Base-by-base conservation (phyloP, 1,140 invertebrate genomes). In the Steinernema khuongi region DNA sequence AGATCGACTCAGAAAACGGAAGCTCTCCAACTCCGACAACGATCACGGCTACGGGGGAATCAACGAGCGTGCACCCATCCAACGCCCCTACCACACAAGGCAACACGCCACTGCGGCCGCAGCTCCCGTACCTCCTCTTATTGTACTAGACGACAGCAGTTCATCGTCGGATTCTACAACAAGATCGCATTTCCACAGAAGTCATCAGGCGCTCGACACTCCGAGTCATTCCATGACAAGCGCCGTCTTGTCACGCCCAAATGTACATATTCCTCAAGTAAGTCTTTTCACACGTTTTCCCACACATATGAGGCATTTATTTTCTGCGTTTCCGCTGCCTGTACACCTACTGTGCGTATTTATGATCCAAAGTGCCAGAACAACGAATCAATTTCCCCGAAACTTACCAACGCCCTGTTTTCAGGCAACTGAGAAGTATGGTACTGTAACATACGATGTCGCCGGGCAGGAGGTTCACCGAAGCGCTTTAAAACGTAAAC, bases 21-120 rank as follows among this genome's bases (percentile, higher is more conserved):
- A 60, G 50, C 50, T 60, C 19, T 60, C 50, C 50, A 71, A 71
- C 70, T 71, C 60, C 44, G 71, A 32, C 1, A 7, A 4, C 44
- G 44, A 72, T 31, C 33, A 70, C 71, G 26, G 50, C 29, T 30
- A 7, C 26, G 50, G 50, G 22, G 50, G 50, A 14, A 60, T 60
- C 50, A 26, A 26, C 50, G 19, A 60, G 14, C 50, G 50, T 60
- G 50, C 19, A 4, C 22, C 50, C 50, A 14, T n/a, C 19, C 50
- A 60, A 22, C 50, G 26, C 50, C 11, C 50, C 50, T 60, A 17
- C 50, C 50, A 17, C 50, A 26, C 11, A 14, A 11, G 50, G 22
- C 36, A 41, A 41, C 50, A 60, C 50, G 50, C 50, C 19, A 60
- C 50, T 60, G 50, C 22, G 4, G 50, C 19, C 50, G 50, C 50